phyloP scores from a whole-genome alignment of 1,140 invertebrate genomes.

The Scaptomyza graminum region DNA sequence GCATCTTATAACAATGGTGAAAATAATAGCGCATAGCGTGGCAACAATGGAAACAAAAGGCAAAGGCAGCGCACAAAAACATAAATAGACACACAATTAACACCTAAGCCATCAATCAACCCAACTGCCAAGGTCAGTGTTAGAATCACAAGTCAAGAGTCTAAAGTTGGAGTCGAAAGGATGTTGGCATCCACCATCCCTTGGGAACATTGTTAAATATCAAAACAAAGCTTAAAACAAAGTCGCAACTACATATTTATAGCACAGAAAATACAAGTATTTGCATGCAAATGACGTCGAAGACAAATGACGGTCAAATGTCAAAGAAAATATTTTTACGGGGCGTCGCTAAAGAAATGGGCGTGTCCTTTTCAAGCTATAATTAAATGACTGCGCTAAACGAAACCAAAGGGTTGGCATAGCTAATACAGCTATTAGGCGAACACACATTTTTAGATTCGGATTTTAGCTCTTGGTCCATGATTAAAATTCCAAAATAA shows the following conservation, averaged over 20 bases:
- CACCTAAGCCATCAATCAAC: conserved; percentile 79
- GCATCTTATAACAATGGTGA: conserved; percentile 8
- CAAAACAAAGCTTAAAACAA: conserved; percentile 38
- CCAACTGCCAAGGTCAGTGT: conserved; percentile 64
- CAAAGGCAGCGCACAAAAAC: neutral
- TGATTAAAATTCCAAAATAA: no score
- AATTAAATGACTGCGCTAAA: conserved; percentile 78
- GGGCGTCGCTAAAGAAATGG: conserved; percentile 21
- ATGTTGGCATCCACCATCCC: neutral
- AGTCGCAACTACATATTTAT: conserved; percentile 65
- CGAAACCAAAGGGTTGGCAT: conserved; percentile 72
- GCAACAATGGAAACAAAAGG: conserved; percentile 6
- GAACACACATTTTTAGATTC: no score
- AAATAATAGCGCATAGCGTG: neutral
- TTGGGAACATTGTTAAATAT: conserved; percentile 61
- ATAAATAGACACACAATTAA: conserved; percentile 75
- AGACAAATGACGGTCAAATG: conserved; percentile 80
- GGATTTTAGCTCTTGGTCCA: no score
- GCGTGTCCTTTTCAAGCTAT: conserved; percentile 37
- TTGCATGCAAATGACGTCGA: conserved; percentile 57
- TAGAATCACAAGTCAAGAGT: neutral
- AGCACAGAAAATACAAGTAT: conserved; percentile 58
- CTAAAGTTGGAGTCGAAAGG: no score
- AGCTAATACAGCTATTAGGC: conserved; percentile 77
- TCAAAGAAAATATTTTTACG: conserved; percentile 81